Percentiles rank a stretch among this genome's conserved stretches.
These are phyloP conservation scores for Crypturellus tataupa DNA, from an alignment of 2,797 vertebrate genomes.

Conservation along the genomic window DNA sequence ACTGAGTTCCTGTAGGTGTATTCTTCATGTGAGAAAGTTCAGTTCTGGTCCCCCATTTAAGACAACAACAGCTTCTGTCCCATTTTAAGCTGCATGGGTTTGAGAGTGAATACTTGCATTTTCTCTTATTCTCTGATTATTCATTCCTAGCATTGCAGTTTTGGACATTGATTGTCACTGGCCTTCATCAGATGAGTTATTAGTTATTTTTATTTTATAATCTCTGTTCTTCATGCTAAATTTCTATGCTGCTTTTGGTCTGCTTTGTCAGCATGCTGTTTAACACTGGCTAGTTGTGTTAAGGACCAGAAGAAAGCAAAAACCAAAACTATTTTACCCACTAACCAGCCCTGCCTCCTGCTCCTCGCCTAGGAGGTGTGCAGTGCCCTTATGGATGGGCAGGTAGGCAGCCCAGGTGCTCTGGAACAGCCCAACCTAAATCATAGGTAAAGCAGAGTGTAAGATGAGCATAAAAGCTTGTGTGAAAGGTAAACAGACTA, in stretches of 20 bases:
- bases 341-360: background rate
- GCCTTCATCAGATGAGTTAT: conserved; percentile 18
- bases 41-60: background rate
- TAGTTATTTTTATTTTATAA: conserved; percentile 33
- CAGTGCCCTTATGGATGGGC: background rate
- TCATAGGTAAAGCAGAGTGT: background rate
- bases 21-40: background rate
- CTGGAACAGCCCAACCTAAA: background rate
- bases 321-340: background rate
- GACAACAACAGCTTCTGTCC: background rate
- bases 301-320: background rate
- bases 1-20: background rate
- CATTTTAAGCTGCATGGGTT: background rate
- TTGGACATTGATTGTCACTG: background rate
- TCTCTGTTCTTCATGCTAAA: background rate
- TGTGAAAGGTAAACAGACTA: background rate
- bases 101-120: background rate
- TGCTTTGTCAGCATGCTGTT: background rate
- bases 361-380: background rate
- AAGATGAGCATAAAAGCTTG: background rate
- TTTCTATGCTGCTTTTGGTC: conserved; percentile 23
- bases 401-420: background rate
- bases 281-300: background rate
- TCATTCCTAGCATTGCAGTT: conserved; percentile 7
- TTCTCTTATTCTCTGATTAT: conserved; percentile 25